These are phyloP conservation scores for Caenorhabditis sp. DNA, from an alignment of 2,888 invertebrate genomes.

Conservation along the genomic window DNA sequence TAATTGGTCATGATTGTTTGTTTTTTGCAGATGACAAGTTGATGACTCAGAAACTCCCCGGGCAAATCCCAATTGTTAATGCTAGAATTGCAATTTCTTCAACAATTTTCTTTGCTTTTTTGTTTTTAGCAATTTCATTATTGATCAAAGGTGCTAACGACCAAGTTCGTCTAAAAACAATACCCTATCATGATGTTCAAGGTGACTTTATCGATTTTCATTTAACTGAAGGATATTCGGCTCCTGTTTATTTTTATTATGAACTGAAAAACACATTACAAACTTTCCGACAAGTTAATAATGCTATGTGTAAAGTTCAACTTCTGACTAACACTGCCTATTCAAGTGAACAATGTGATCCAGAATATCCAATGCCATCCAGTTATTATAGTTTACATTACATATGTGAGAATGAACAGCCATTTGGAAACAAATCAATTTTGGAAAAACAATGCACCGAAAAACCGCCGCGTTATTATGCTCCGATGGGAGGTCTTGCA, in stretches of 20 bases:
- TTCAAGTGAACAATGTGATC: slow-evolving; percentile 11
- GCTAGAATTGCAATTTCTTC: slow-evolving; percentile 14
- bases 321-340: background rate
- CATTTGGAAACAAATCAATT: background rate
- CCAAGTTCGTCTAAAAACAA: slow-evolving; percentile 11
- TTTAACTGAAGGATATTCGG: background rate
- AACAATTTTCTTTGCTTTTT: slow-evolving; percentile 26
- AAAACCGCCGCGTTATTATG: slow-evolving; percentile 2
- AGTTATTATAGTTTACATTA: slow-evolving; percentile 13
- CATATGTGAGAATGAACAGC: slow-evolving; percentile 7
- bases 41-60: slow-evolving; percentile 21
- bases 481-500: slow-evolving; percentile 25
- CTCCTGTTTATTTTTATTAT: slow-evolving; percentile 34
- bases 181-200: slow-evolving; percentile 11
- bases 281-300: slow-evolving; percentile 16
- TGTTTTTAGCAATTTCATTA: slow-evolving; percentile 27
- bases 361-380: background rate
- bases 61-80: slow-evolving; percentile 9
- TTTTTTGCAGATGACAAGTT: slow-evolving; percentile 13
- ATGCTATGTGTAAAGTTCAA: slow-evolving; percentile 18
- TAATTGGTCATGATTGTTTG: background rate
- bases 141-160: slow-evolving; percentile 15
- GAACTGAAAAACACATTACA: slow-evolving; percentile 14
- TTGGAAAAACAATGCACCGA: background rate
- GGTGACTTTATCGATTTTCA: slow-evolving; percentile 6